Conservation (phyloP, 37 sponge, comb jelly and placozoan species). For the Spongilla lacustris region DNA sequence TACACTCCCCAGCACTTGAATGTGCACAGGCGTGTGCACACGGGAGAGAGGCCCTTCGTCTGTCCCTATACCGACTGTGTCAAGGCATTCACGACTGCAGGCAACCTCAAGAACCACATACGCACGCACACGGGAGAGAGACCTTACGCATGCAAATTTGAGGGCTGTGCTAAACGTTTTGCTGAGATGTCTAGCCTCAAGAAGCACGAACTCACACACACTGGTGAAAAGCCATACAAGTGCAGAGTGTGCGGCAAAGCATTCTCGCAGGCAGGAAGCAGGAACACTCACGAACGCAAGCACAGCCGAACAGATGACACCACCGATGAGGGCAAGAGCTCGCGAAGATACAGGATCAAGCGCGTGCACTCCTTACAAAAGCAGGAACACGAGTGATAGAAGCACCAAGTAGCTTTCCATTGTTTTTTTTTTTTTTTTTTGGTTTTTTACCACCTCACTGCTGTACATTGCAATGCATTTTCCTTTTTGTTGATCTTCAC, state of each 20-base stretch:
- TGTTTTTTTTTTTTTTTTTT: too few relatives aligned
- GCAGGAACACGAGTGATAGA: too few relatives aligned
- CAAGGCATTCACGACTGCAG: conserved; percentile 88
- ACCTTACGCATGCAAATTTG: conserved; percentile 80
- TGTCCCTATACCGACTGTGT: conserved; percentile 77
- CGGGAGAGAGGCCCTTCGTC: conserved; percentile 81
- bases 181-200: conserved; percentile 90
- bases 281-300: conserved; percentile 83
- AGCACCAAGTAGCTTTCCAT: too few relatives aligned
- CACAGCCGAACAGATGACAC: conserved; percentile 56
- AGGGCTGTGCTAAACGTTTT: conserved; percentile 73
- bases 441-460: too few relatives aligned
- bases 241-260: conserved; percentile 82
- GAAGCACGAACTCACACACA: conserved; percentile 88
- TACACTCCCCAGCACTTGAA: conserved; percentile 88
- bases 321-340: conserved; percentile 21
- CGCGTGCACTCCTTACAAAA: conserved; percentile 6
- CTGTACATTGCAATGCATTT: too few relatives aligned
- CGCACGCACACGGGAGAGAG: conserved; percentile 87
- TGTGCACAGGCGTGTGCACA: conserved; percentile 77
- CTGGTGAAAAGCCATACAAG: conserved; percentile 83
- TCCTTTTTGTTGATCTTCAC: too few relatives aligned
- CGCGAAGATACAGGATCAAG: conserved; percentile 53
- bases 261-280: conserved; percentile 84
- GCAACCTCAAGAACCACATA: conserved; percentile 89